A percentile compares a stretch with the other conserved stretches of the same genome.
Evolutionary conservation across 1,140 invertebrate species (phyloP).

Genomic region (Zaprionus inermis): DNA sequence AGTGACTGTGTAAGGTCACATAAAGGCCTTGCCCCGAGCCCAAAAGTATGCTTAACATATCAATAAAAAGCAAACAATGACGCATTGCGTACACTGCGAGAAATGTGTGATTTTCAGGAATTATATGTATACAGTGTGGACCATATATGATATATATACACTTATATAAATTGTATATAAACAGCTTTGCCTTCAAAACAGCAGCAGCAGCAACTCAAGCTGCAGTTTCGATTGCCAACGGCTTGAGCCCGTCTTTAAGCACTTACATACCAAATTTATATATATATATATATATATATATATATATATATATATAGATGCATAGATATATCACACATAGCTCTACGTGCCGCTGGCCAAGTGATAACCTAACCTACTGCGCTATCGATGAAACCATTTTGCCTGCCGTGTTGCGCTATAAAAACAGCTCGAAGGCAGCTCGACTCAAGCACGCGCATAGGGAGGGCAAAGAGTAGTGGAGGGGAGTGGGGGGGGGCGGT

Average conservation of each 20-base stretch:
- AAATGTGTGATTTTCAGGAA: not conserved
- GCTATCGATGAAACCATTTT: not conserved
- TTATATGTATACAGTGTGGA: not conserved
- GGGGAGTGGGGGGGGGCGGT: not conserved
- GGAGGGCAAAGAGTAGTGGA: too few species aligned
- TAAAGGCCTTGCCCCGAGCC: conserved; percentile 37
- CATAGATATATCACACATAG: too few species aligned
- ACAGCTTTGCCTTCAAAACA: too few species aligned
- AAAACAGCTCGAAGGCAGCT: not conserved
- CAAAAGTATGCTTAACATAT: conserved; percentile 52
- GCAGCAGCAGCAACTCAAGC: too few species aligned
- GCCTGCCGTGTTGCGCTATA: conserved; percentile 1
- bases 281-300: too few species aligned
- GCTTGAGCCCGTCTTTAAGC: too few species aligned
- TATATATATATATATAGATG: too few species aligned
- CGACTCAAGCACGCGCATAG: not conserved
- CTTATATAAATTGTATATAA: not conserved
- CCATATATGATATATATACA: not conserved
- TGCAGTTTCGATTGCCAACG: too few species aligned
- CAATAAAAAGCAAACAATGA: conserved; percentile 52
- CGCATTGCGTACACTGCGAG: conserved; percentile 10
- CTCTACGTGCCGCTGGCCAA: too few species aligned
- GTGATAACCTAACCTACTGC: not conserved
- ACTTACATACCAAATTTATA: too few species aligned
- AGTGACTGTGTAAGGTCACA: conserved; percentile 30